Percentiles rank a stretch among this genome's conserved stretches.
Conservation (phyloP, 2,888 invertebrate genomes). For the Dendrolimus houi region DNA sequence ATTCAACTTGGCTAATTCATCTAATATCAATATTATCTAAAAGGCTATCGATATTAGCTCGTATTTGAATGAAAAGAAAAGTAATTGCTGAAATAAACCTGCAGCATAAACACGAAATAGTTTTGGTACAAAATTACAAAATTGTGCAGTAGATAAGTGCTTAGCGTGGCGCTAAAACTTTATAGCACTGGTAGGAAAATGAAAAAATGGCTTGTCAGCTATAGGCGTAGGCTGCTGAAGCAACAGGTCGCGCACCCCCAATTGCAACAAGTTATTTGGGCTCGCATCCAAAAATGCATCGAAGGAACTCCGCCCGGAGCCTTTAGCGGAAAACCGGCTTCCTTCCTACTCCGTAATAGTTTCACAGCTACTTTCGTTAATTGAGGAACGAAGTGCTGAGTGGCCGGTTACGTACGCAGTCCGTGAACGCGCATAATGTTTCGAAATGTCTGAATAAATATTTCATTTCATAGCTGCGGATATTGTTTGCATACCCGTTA, state of each 20-base stretch:
- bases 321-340: background rate
- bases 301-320: constrained; percentile 23
- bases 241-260: constrained; percentile 61
- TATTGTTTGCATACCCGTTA: constrained; percentile 17
- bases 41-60: too few species aligned
- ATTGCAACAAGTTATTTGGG: constrained; percentile 73
- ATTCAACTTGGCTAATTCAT: too few species aligned
- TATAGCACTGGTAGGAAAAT: background rate
- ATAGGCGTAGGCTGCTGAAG: constrained; percentile 34
- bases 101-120: too few species aligned
- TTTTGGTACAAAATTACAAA: too few species aligned
- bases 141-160: too few species aligned
- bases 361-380: background rate
- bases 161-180: too few species aligned
- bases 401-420: background rate
- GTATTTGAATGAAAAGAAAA: too few species aligned
- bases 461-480: background rate
- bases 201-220: background rate
- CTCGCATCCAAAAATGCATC: constrained; percentile 74
- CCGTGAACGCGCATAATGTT: background rate
- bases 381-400: background rate
- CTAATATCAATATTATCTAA: too few species aligned
- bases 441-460: background rate
- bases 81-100: too few species aligned
- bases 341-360: background rate